Evolutionary conservation across 2,113 vertebrate genomes (phyloP), one percentile per base, ranked within the genome.

Genomic region (rat (Rattus norvegicus)): DNA sequence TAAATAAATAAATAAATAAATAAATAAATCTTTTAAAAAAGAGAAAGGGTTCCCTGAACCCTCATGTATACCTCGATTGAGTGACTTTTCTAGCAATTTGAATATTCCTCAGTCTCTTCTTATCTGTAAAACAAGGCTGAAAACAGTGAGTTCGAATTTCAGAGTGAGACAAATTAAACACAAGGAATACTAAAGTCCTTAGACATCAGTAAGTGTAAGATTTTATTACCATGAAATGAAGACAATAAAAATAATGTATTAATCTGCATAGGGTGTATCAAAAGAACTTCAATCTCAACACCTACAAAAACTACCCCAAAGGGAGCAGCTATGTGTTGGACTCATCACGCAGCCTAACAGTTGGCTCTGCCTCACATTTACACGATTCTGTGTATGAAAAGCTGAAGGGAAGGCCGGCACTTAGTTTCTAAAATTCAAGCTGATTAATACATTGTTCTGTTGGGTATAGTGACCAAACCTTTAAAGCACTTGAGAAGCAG

Each of bases 361-460:
- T 1, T 79, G 54, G 67, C 79, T 90, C 81, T 63, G 88, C 49
- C 36, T 36, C 81, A 49, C 49, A 88, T 14, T 91, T 69, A 76
- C 54, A 85, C 36, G 11, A 69, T 24, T 91, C 80, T 88, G 76
- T n/a, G 77, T 84, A 94, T 76, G 85, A 95, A 96, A 93, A 87
- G 28, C 56, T 86, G 28, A 94, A 94, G 2, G 59, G 13, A 90
- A 94, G 22, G 73, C 47, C 56, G 94, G 95, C 61, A 80, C 19
- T 9, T 73, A 36, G 85, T 76, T 81, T 95, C 86, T 81, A 85
- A 95, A 96, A 88, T 63, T 70, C 69, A 91, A 17, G n/a, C 5
- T 83, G 65, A 80, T 59, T 59, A 95, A 67, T 73, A 84, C 61
- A 61, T 17, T 26, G 36, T 26, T 63, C n/a, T 43, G 52, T 56